Evolutionary conservation across 2,113 vertebrate genomes (phyloP).

Genomic region (Cephalophus harveyi): DNA sequence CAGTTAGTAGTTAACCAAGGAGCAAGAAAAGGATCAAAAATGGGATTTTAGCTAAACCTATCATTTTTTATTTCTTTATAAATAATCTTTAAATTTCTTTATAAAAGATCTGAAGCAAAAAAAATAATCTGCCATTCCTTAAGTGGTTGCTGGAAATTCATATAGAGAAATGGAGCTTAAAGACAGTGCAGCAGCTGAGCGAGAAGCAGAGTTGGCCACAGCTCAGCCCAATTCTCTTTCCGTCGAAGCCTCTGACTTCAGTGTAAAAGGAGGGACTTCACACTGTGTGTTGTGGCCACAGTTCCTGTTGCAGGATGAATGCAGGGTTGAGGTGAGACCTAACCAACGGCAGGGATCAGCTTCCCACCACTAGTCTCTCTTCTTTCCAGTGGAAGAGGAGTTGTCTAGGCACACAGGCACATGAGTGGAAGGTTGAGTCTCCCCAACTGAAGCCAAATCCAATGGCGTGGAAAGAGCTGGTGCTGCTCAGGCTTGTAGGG

Average conservation of each 20-base stretch:
- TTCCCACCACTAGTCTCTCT: neutral
- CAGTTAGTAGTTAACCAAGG: neutral
- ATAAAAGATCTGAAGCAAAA: neutral
- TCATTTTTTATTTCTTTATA: neutral
- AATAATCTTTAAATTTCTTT: neutral
- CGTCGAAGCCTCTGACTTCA: neutral
- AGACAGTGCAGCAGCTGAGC: neutral
- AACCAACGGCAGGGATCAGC: neutral
- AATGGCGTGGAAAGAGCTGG: neutral
- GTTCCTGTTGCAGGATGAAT: neutral
- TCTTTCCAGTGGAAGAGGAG: neutral
- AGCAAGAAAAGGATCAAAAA: neutral
- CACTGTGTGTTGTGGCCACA: neutral
- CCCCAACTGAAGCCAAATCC: rapidly evolving
- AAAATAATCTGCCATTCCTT: too few relatives aligned
- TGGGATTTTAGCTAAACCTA: neutral
- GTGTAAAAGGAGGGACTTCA: neutral
- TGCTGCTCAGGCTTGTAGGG: neutral
- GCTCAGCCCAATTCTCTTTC: neutral
- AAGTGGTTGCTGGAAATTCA: neutral
- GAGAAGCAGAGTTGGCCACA: neutral
- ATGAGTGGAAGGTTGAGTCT: neutral
- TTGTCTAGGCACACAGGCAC: neutral
- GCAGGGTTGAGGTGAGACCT: neutral
- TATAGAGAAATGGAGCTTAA: neutral